Evolutionary conservation across 92 coral and sea anemone species (phyloP).

Genomic region (Zoanthus gigantus): DNA sequence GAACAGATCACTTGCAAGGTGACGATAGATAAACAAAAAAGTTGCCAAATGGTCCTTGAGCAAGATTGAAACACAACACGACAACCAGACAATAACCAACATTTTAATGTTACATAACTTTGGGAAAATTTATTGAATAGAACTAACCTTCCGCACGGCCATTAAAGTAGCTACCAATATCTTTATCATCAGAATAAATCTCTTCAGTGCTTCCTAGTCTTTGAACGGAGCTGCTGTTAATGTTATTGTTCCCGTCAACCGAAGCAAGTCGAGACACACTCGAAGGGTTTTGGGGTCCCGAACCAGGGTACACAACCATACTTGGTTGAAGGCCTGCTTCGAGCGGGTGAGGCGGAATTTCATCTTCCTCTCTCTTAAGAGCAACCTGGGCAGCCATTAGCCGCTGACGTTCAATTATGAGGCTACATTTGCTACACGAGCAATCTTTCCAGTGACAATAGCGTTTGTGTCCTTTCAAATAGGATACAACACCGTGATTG

Average conservation of each 20-base stretch:
- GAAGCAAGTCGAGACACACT: slow-evolving; percentile 5
- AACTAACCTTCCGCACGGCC: slow-evolving; percentile 34
- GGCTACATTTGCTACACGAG: slow-evolving; percentile 88
- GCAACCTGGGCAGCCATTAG: slow-evolving; percentile 99
- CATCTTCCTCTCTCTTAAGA: slow-evolving; percentile 92
- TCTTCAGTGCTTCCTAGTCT: slow-evolving; percentile 24
- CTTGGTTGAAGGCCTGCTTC: slow-evolving; percentile 17
- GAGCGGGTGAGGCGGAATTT: slow-evolving; percentile 50
- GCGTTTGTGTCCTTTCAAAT: slow-evolving; percentile 94
- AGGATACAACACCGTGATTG: slow-evolving; percentile 85
- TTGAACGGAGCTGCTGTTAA: slow-evolving; percentile 6
- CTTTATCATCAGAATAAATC: slow-evolving; percentile 35
- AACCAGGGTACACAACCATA: slow-evolving; percentile 30
- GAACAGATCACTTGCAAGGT: slow-evolving; percentile 36
- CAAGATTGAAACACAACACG: slow-evolving; percentile 1
- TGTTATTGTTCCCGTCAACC: slow-evolving; percentile 37
- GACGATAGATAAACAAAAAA: slow-evolving; percentile 20
- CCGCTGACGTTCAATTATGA: slow-evolving; percentile 95
- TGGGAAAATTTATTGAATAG: not conserved
- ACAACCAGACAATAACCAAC: slow-evolving; percentile 1
- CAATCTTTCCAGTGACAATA: slow-evolving; percentile 96
- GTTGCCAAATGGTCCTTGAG: slow-evolving; percentile 11
- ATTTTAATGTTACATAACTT: not conserved
- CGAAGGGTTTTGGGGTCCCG: slow-evolving; percentile 12
- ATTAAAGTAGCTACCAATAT: not conserved